A percentile compares a stretch with the other conserved stretches of the same genome.
phyloP scores from a whole-genome alignment of 1,140 invertebrate species.

The Sitophilus oryzae region DNA sequence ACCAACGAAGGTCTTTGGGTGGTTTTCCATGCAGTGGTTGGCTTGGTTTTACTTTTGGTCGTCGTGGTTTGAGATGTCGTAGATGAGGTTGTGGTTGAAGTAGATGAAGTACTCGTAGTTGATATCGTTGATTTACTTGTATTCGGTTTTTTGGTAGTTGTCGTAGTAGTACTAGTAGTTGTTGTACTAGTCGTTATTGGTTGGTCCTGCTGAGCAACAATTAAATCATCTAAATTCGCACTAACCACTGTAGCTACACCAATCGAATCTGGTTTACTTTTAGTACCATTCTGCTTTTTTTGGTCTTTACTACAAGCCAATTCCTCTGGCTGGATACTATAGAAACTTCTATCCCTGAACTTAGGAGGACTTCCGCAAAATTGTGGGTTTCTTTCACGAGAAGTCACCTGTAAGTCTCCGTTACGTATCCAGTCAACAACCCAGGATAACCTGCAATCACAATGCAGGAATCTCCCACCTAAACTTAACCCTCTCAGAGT shows the following conservation, averaged over 20 bases:
- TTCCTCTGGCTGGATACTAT: slow-evolving; percentile 75
- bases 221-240: slow-evolving; percentile 48
- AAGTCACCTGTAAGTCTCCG: slow-evolving; percentile 85
- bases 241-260: slow-evolving; percentile 53
- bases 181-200: slow-evolving; percentile 34
- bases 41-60: slow-evolving; percentile 32
- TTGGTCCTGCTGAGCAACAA: slow-evolving; percentile 24
- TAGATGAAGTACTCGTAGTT: slow-evolving; percentile 38
- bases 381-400: slow-evolving; percentile 84
- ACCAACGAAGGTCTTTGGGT: slow-evolving; percentile 59
- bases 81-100: slow-evolving; percentile 40
- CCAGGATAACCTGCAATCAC: slow-evolving; percentile 84
- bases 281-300: background rate
- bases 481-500: slow-evolving; percentile 80
- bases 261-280: too few relatives aligned
- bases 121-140: slow-evolving; percentile 33
- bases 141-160: slow-evolving; percentile 27
- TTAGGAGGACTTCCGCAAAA: slow-evolving; percentile 80
- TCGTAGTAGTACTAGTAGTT: slow-evolving; percentile 27
- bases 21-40: slow-evolving; percentile 42
- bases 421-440: slow-evolving; percentile 84
- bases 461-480: slow-evolving; percentile 80
- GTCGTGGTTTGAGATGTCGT: slow-evolving; percentile 38
- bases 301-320: slow-evolving; percentile 46
- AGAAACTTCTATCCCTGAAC: slow-evolving; percentile 75